A percentile compares a stretch with the other conserved stretches of the same genome.
phyloP scores from a whole-genome alignment of 2,113 vertebrate species.

The Myotis davidii region DNA sequence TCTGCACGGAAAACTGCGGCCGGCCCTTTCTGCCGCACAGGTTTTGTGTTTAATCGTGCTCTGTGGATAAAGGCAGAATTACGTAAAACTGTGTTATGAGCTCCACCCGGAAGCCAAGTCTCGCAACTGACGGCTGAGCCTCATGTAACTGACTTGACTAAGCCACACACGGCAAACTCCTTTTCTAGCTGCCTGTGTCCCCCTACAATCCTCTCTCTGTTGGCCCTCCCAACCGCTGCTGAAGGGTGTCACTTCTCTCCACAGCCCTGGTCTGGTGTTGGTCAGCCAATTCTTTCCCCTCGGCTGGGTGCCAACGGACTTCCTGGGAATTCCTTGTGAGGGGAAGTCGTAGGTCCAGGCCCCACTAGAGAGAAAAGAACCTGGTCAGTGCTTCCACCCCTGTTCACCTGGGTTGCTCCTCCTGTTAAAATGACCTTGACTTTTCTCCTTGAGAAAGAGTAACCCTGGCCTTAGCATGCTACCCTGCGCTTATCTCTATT shows the following conservation, averaged over 20 bases:
- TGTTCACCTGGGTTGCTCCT: neutral
- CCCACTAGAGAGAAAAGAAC: neutral
- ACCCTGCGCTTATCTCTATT: rapidly evolving
- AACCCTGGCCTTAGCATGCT: neutral
- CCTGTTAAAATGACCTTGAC: neutral
- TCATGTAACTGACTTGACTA: neutral
- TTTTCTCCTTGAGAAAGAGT: neutral
- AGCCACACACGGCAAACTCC: neutral
- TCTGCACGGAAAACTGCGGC: neutral
- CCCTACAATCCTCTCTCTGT: neutral
- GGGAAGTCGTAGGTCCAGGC: neutral
- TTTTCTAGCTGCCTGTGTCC: neutral
- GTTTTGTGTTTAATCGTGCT: neutral
- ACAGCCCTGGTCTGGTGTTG: neutral
- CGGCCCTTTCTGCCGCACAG: neutral
- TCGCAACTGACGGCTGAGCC: neutral
- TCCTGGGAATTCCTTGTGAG: neutral
- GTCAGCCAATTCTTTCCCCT: neutral
- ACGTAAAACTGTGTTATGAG: neutral
- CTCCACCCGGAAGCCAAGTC: neutral
- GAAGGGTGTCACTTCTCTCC: neutral
- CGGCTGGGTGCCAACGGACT: neutral
- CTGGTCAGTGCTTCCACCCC: neutral
- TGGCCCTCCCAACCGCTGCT: too few relatives aligned
- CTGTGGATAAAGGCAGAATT: neutral